A percentile compares a stretch with the other conserved stretches of the same genome.
Evolutionary conservation across 2,888 invertebrate genomes (phyloP).

Genomic region (Phortica okadai): DNA sequence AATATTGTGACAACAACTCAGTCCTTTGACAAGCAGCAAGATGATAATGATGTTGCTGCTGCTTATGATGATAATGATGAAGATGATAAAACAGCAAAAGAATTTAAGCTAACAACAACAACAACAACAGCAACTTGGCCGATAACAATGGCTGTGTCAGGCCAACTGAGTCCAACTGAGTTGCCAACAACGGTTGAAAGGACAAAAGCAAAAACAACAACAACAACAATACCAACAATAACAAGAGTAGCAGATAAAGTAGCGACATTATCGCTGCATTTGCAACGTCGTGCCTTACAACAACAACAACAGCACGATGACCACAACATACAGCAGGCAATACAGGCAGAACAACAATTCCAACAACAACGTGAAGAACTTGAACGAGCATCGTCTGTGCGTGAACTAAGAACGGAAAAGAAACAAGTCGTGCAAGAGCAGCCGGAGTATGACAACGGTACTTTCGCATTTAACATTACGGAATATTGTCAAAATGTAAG

Average conservation of each 20-base stretch:
- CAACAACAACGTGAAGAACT: not conserved
- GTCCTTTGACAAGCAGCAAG: slow-evolving; percentile 10
- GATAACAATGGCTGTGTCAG: not conserved
- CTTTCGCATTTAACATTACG: slow-evolving; percentile 62
- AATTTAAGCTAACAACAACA: slow-evolving; percentile 25
- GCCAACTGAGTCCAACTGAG: slow-evolving; percentile 9
- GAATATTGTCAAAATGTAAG: slow-evolving; percentile 67
- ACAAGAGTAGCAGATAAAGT: not conserved
- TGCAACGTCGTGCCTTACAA: slow-evolving; percentile 5
- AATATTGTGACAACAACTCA: slow-evolving; percentile 37
- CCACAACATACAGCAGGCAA: too few species aligned
- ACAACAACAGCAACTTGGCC: not conserved
- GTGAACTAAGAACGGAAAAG: not conserved
- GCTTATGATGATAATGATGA: too few species aligned
- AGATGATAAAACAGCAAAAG: not conserved
- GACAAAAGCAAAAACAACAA: slow-evolving; percentile 1
- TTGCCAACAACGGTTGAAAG: slow-evolving; percentile 5
- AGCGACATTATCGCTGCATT: slow-evolving; percentile 6
- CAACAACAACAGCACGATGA: not conserved
- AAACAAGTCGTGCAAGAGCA: not conserved
- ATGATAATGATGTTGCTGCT: not conserved
- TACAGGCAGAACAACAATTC: too few species aligned
- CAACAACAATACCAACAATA: not conserved
- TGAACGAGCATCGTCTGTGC: not conserved
- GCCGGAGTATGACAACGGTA: slow-evolving; percentile 36